Conservation (phyloP, 2,888 invertebrate genomes). For the Melanargia galathea region DNA sequence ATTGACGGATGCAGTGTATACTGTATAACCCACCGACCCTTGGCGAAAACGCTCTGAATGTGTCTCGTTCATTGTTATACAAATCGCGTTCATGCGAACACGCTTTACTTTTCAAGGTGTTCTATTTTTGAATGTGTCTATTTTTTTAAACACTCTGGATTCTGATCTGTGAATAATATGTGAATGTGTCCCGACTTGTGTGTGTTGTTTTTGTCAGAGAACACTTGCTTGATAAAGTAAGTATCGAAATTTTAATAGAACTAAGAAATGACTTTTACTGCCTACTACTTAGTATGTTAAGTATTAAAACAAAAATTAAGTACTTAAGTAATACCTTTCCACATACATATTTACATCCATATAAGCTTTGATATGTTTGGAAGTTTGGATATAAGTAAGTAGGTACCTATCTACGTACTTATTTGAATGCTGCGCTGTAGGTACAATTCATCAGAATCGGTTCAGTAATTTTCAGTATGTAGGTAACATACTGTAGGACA, state of each 20-base stretch:
- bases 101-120: slow-evolving; percentile 34
- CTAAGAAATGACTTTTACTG: too few relatives aligned
- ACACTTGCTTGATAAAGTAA: slow-evolving; percentile 6
- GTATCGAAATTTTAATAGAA: not conserved
- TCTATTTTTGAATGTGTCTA: slow-evolving; percentile 5
- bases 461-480: too few relatives aligned
- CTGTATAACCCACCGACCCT: slow-evolving; percentile 58
- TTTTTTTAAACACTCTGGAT: slow-evolving; percentile 14
- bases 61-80: slow-evolving; percentile 61
- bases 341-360: too few relatives aligned
- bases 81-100: slow-evolving; percentile 43
- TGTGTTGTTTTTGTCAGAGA: not conserved
- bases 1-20: slow-evolving; percentile 60
- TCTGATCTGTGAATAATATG: slow-evolving; percentile 18
- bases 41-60: slow-evolving; percentile 53
- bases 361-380: too few relatives aligned
- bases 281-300: too few relatives aligned
- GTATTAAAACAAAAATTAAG: too few relatives aligned
- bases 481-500: too few relatives aligned
- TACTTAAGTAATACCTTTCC: too few relatives aligned
- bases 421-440: too few relatives aligned
- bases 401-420: too few relatives aligned
- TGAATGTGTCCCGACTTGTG: slow-evolving; percentile 14
- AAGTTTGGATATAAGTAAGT: too few relatives aligned
- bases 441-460: too few relatives aligned